A percentile compares a stretch with the other conserved stretches of the same genome.
Conservation (phyloP, 92 coral and sea anemone species). For the Zoanthus sansibaricus region DNA sequence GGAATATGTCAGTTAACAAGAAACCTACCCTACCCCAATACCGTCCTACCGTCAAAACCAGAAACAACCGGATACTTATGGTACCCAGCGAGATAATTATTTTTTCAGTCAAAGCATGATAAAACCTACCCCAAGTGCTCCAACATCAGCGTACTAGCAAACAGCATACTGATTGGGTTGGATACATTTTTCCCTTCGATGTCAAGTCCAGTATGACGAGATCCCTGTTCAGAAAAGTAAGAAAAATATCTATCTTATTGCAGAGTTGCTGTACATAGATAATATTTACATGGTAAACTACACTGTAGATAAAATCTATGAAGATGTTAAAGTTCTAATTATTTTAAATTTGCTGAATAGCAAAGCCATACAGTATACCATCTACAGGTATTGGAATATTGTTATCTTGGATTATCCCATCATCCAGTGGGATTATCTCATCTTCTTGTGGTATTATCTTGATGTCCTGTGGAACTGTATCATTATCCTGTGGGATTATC, state of each 20-base stretch:
- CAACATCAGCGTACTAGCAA: constrained; percentile 96
- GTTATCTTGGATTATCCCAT: too few relatives aligned
- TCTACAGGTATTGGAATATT: too few relatives aligned
- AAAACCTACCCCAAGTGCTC: constrained; percentile 89
- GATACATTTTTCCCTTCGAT: constrained; percentile 78
- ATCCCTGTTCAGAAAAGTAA: constrained; percentile 64
- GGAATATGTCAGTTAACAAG: too few relatives aligned
- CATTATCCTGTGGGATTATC: too few relatives aligned
- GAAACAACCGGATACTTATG: too few relatives aligned
- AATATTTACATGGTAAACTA: not conserved
- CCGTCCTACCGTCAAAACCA: too few relatives aligned
- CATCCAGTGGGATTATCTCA: too few relatives aligned
- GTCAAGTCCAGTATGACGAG: constrained; percentile 91
- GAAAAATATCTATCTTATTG: not conserved
- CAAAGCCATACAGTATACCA: too few relatives aligned
- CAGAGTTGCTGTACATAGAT: not conserved
- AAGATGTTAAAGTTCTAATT: too few relatives aligned
- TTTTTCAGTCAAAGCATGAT: constrained; percentile 55
- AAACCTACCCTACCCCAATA: not conserved
- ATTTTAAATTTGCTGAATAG: too few relatives aligned
- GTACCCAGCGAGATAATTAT: constrained; percentile 77
- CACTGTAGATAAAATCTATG: not conserved
- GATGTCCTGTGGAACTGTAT: too few relatives aligned
- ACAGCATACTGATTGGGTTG: constrained; percentile 93
- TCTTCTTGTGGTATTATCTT: too few relatives aligned